A percentile compares a stretch with the other conserved stretches of the same genome.
Conservation (phyloP, 2,113 vertebrate species). For the Platichthys stellatus region DNA sequence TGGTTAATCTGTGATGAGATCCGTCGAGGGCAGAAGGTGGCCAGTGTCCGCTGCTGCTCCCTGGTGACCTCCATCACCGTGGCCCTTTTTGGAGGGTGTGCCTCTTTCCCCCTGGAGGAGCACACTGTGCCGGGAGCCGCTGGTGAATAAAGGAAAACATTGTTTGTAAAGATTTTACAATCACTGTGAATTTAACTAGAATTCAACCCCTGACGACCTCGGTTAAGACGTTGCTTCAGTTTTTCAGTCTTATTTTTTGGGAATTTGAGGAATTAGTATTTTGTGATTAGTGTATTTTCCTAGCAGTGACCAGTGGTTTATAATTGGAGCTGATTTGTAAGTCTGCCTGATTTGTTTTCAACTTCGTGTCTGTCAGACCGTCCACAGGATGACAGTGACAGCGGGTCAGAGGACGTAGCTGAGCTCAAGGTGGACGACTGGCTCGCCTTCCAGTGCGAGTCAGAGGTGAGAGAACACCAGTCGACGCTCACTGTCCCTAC, state of each 20-base stretch:
- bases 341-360: not conserved
- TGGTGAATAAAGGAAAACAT: not conserved
- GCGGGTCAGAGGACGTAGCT: constrained; percentile 78
- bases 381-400: constrained; percentile 87
- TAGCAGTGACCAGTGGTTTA: no score
- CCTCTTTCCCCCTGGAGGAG: constrained; percentile 85
- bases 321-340: no score
- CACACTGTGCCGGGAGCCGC: constrained; percentile 77
- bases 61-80: constrained; percentile 88
- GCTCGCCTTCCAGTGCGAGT: constrained; percentile 88
- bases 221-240: no score
- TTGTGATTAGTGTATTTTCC: no score
- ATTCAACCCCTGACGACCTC: no score
- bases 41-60: constrained; percentile 91
- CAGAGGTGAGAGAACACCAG: constrained; percentile 79
- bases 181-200: no score
- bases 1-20: constrained; percentile 98
- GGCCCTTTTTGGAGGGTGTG: constrained; percentile 88
- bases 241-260: no score
- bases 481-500: not conserved
- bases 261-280: not conserved
- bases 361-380: constrained; percentile 52
- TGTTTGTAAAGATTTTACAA: no score
- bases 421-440: constrained; percentile 91
- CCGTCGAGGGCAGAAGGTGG: constrained; percentile 88